Evolutionary conservation across 2,888 invertebrate species (phyloP).

Genomic region (Diplolepis rosae): DNA sequence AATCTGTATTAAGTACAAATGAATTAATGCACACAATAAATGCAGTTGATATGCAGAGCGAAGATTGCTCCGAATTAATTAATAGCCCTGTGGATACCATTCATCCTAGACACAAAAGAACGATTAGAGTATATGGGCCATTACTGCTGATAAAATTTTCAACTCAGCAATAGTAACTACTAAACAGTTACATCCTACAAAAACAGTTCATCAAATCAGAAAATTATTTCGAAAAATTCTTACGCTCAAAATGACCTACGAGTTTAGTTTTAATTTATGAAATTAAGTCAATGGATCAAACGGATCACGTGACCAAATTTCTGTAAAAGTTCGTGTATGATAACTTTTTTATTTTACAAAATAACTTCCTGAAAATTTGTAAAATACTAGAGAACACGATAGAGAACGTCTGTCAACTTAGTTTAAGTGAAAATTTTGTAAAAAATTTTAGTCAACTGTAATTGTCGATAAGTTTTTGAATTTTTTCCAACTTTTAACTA

Average conservation of each 20-base stretch:
- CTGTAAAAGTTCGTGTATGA: too few relatives aligned
- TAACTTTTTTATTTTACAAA: too few relatives aligned
- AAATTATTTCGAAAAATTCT: neutral
- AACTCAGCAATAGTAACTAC: conserved; percentile 26
- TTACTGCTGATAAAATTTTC: conserved; percentile 19
- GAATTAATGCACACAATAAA: neutral
- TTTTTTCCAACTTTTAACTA: too few relatives aligned
- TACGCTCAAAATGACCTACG: neutral
- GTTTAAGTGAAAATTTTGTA: too few relatives aligned
- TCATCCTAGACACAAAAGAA: conserved; percentile 39
- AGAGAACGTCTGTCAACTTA: too few relatives aligned
- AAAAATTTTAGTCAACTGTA: too few relatives aligned
- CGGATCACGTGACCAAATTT: too few relatives aligned
- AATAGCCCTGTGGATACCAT: conserved; percentile 38
- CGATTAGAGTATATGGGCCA: conserved; percentile 40
- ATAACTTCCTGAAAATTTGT: too few relatives aligned
- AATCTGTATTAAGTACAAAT: neutral
- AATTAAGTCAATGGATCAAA: too few relatives aligned
- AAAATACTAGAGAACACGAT: too few relatives aligned
- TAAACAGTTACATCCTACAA: conserved; percentile 17
- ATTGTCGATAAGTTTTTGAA: too few relatives aligned
- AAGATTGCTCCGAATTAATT: conserved; percentile 37
- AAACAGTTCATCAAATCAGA: neutral
- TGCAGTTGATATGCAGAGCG: neutral
- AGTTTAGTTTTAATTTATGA: neutral